phyloP scores from a whole-genome alignment of 2,113 vertebrate genomes.

The Lophochroa leadbeateri region DNA sequence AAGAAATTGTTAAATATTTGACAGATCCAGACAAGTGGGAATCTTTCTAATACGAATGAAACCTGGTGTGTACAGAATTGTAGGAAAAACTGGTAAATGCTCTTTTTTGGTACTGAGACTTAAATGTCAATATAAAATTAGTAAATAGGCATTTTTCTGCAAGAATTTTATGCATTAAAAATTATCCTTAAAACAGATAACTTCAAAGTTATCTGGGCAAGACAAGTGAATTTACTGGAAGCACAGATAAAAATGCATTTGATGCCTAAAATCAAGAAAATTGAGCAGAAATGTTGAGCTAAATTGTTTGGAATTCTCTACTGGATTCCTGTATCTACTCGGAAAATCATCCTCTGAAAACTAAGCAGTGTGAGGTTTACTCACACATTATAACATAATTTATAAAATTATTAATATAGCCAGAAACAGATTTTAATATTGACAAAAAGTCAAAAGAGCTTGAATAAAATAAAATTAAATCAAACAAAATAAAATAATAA shows the following conservation, averaged over 20 bases:
- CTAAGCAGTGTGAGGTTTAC: not conserved
- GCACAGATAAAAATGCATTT: conserved; percentile 9
- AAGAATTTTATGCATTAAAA: conserved; percentile 11
- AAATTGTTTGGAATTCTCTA: conserved; percentile 30
- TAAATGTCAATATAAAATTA: not conserved
- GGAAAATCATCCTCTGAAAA: not conserved
- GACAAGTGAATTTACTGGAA: not conserved
- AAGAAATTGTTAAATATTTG: conserved; percentile 14
- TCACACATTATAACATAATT: not conserved
- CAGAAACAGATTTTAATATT: not conserved
- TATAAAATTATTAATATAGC: not conserved
- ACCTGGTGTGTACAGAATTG: not conserved
- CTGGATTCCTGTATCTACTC: not conserved
- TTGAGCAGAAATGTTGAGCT: conserved; percentile 8
- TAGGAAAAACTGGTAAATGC: not conserved
- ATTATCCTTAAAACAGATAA: not conserved
- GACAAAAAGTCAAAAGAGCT: not conserved
- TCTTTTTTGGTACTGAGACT: not conserved
- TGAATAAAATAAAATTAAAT: not conserved
- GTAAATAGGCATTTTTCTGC: not conserved
- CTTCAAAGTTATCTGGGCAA: conserved; percentile 26
- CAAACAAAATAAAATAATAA: not conserved
- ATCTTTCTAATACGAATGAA: not conserved
- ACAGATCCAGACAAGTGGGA: conserved; percentile 34
- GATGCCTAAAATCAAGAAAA: conserved; percentile 37